Base-by-base conservation (phyloP, 2,113 vertebrate genomes). In the Oryzias javanicus region DNA sequence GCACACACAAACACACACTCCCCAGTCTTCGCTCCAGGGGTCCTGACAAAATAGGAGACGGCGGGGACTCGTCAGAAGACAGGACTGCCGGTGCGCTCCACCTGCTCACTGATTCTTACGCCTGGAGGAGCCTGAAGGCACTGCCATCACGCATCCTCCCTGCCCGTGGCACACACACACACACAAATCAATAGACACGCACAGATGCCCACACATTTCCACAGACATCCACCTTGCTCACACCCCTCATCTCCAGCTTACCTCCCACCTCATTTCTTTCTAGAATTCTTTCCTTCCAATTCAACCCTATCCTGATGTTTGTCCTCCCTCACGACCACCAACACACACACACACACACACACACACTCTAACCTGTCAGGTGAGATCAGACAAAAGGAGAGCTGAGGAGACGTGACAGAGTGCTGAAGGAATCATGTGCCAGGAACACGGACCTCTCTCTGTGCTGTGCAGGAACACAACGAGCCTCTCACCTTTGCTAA, bases 111-210 rank as follows among this genome's bases (percentile, higher is more conserved):
- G 85, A 81, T 84, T 86, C 83, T 83, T 84, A 85, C 78, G 88
- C 88, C 88, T 85, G 74, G 82, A 90, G 88, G 88, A 87, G 79
- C 86, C 88, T 73, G 79, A 87, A 86, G 86, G 88, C 85, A 79
- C 74, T 78, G 79, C 85, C 82, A 86, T 81, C 79, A 81, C 83
- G 79, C 78, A 78, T 73, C 57, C 73, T 69, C 70, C 80, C 71
- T 78, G 72, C 77, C 67, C 63, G 24, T 51, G 72, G 69, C 76
- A 79, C 73, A 72, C 68, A 75, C 66, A 53, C 62, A 70, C 72
- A 81, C 67, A 68, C 71, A 80, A 68, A 86, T 78, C 72, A 25
- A 85, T 75, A 78, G 29, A 76, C 72, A 71, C 66, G 52, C 56
- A 68, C 60, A 78, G 25, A 60, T 55, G 62, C 74, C 68, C 62